Evolutionary conservation across 2,888 invertebrate species (phyloP).

Genomic region (Entomobrya multifasciata): DNA sequence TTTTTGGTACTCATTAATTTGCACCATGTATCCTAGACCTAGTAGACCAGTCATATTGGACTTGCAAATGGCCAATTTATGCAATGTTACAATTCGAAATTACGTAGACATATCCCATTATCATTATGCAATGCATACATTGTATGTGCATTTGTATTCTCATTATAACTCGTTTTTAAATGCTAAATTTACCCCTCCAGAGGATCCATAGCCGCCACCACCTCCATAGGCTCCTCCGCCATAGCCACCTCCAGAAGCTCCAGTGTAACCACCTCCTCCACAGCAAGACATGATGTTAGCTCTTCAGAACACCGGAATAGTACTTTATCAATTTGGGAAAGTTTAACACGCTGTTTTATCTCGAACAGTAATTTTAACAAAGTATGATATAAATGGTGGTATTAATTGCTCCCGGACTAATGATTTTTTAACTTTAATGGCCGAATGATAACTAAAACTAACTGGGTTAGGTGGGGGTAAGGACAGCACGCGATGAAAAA

Average conservation of each 20-base stretch:
- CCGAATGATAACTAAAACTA: not conserved
- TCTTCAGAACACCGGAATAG: slow-evolving; percentile 30
- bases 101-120: no score
- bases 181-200: slow-evolving; percentile 45
- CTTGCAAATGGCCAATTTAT: no score
- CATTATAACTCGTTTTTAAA: not conserved
- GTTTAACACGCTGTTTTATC: not conserved
- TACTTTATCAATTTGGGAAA: not conserved
- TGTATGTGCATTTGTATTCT: not conserved
- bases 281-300: slow-evolving; percentile 73
- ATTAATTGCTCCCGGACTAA: not conserved
- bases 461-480: not conserved
- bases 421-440: not conserved
- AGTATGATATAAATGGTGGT: not conserved
- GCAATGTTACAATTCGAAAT: no score
- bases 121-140: not conserved
- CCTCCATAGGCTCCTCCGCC: no score
- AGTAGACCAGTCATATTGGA: no score
- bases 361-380: no score
- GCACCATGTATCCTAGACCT: no score
- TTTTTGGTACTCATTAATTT: no score
- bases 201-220: no score
- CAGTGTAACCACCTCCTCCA: no score
- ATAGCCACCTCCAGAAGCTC: slow-evolving; percentile 3
- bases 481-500: not conserved